Base-by-base conservation (phyloP, 35 echinoderm and acorn worm genomes). In the Ptychodera flava region DNA sequence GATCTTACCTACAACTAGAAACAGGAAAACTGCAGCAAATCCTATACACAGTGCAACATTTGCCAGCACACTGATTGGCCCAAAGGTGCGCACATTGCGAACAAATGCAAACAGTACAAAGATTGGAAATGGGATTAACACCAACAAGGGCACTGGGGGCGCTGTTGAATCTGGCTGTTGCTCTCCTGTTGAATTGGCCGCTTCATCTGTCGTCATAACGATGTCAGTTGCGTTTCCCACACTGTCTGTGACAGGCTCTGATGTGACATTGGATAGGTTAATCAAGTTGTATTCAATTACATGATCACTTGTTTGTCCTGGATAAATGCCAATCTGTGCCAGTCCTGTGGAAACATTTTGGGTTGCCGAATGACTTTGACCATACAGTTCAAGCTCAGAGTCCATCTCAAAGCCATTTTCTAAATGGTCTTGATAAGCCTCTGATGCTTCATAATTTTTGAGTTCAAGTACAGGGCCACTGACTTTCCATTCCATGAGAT, bases 61-160 rank as follows among this genome's bases (percentile, higher is more conserved):
- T 38, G 96, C 96, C 1, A 99, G 52, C 10, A 89, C 81, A 78
- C 96, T 99, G 29, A 89, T 80, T 64, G 90, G 80, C 29, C 96
- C 96, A 80, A 94, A 78, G 2, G 88, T 85, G 31, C 92, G 85
- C 32, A 94, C 90, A 35, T 88, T 91, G 1, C 89, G 85, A 36
- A 99, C 30, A 31, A 89, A 90, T 16, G 90, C 87, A 91, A 94
- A 94, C 34, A 79, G 29, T 35, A 94, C 33, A 85, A 94, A 99
- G 29, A 92, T 35, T 32, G 93, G 93, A 22, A 99, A 83, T 0
- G 93, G 93, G 75, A 92, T 85, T 0, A 94, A 80, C 32, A 94
- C 82, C 16, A 97, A 78, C 29, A 89, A 53, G 28, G 77, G 33
- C 33, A 91, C 91, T 33, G 31, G 30, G 30, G 93, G 76, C 36